A percentile compares a stretch with the other conserved stretches of the same genome.
These are phyloP conservation scores for Manacus vitellinus DNA, from an alignment of 2,113 vertebrate species.

Conservation along the genomic window DNA sequence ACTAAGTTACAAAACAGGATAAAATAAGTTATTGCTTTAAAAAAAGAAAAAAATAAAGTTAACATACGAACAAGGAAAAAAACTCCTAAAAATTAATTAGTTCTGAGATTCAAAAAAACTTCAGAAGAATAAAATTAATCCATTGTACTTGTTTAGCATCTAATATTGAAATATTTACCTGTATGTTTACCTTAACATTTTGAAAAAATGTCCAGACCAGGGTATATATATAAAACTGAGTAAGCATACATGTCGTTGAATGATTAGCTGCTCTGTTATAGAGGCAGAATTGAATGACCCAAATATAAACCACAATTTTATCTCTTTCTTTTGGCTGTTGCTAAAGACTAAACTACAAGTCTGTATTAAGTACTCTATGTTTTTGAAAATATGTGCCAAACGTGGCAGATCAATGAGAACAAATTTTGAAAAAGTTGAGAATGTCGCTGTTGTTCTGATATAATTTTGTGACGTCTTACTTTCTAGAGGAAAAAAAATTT, in stretches of 20 bases:
- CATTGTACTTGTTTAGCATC: not conserved
- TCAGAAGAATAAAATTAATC: not conserved
- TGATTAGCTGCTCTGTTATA: not conserved
- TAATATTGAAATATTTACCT: not conserved
- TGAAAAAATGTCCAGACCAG: not conserved
- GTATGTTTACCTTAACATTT: not conserved
- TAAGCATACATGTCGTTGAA: not conserved
- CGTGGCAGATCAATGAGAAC: not conserved
- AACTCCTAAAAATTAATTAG: not conserved
- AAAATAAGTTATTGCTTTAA: not conserved
- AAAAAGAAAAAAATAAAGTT: not conserved
- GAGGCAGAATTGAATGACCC: not conserved
- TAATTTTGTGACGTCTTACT: too few species aligned
- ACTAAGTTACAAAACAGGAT: not conserved
- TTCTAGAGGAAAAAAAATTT: too few species aligned
- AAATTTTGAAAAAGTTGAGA: too few species aligned
- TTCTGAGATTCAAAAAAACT: not conserved
- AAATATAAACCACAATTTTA: not conserved
- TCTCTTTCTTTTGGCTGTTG: not conserved
- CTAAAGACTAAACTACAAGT: not conserved
- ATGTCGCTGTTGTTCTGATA: rapidly evolving
- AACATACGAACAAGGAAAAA: not conserved
- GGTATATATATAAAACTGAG: not conserved
- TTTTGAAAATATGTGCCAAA: not conserved
- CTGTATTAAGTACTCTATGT: not conserved